Base-by-base conservation (phyloP, 2,888 invertebrate species). In the Halocaridina rubra region DNA sequence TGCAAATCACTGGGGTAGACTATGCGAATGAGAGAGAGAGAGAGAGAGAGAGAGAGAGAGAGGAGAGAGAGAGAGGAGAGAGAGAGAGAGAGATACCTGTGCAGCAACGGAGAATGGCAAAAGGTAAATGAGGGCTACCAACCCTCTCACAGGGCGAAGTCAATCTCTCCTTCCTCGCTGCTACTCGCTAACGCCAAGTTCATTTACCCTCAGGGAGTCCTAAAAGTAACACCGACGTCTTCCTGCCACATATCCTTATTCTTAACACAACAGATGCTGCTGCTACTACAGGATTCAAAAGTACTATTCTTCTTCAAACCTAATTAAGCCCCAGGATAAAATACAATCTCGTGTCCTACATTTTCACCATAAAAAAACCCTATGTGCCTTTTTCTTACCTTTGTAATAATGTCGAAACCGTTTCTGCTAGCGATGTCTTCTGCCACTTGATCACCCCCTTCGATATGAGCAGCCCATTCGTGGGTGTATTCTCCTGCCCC, bases 381-480 rank as follows among this genome's bases (percentile, higher is more conserved):
- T n/a, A 30, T 30, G 0, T 27, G 1, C 72, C 3, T 5, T 16
- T 33, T 33, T 3, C 84, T 84, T 57, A 87, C 87, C 87, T 87
- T 80, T 32, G 72, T 81, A 3, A 85, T 69, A 16, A 84, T 72
- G 71, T 87, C 84, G 72, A 81, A 87, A 46, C 85, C 80, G 22
- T 87, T 64, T 24, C 77, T 77, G 10, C 32, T 24, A 22, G 87
- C 87, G 27, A 87, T 30, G 13, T 80, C 67, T 22, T 84, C 32
- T 13, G 81, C 84, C n/a, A 57, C 81, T 30, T 80, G 22, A 13
- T 85, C 84, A 13, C 84, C 87, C 33, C 87, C 87, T 19, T 78
- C 81, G 46, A 87, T 76, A 30, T 81, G 72, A 24, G 81, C 84
- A 10, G 87, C 87, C 87, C 87, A 87, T 32, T 87, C 87, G 72